Evolutionary conservation across 2,888 invertebrate species (phyloP).

Genomic region (Agrilus cyanescens): DNA sequence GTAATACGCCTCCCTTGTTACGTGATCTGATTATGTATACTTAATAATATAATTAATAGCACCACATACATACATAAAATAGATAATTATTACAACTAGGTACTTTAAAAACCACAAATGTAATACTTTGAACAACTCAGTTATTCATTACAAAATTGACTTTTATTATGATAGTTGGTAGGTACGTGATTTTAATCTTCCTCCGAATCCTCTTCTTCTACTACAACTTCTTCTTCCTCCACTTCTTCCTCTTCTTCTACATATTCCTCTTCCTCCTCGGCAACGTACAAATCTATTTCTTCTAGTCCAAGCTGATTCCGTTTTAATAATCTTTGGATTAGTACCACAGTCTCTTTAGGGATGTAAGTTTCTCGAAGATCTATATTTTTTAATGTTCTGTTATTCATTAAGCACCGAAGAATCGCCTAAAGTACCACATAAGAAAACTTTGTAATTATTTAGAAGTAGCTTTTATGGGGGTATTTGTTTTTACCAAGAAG

Average conservation of each 20-base stretch:
- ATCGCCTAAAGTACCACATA: conserved; percentile 1
- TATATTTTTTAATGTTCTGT: conserved; percentile 25
- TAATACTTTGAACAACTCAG: no score
- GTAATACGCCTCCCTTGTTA: no score
- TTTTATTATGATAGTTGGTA: neutral
- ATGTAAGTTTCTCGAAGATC: conserved; percentile 35
- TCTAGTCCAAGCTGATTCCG: conserved; percentile 32
- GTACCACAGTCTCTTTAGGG: conserved; percentile 35
- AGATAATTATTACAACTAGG: no score
- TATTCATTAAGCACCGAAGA: conserved; percentile 14
- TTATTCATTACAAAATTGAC: no score
- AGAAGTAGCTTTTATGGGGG: no score
- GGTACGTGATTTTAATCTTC: neutral
- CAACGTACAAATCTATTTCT: conserved; percentile 9
- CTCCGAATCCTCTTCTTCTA: conserved; percentile 4
- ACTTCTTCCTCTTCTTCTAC: conserved; percentile 10
- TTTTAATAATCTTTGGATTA: conserved; percentile 37
- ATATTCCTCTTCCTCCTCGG: conserved; percentile 8
- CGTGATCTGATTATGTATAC: no score
- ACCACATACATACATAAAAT: no score
- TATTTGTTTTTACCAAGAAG: no score
- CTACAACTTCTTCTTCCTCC: conserved; percentile 6
- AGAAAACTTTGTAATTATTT: no score
- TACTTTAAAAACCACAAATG: no score
- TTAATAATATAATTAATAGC: no score